Conservation (phyloP, 2,797 vertebrate species). For the Heterohyrax brucei region DNA sequence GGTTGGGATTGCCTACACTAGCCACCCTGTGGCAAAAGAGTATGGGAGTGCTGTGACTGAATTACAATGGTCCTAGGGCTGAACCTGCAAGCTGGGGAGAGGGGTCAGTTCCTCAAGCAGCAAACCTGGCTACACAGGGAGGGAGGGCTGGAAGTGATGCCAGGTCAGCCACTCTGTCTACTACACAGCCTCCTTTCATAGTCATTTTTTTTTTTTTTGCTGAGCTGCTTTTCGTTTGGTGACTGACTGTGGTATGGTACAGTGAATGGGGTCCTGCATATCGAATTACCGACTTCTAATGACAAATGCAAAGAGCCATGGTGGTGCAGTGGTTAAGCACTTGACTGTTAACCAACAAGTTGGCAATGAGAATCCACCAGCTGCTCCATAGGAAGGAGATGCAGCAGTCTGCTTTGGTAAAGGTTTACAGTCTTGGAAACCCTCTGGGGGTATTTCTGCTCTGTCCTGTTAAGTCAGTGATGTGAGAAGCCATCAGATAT, state of each 20-base stretch:
- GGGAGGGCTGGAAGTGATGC: background rate
- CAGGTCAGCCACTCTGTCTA: accelerated
- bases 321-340: no score
- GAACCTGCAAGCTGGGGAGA: background rate
- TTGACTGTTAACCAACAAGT: no score
- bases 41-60: background rate
- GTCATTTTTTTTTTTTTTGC: background rate
- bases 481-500: background rate
- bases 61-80: background rate
- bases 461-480: no score
- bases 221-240: slow-evolving; percentile 32
- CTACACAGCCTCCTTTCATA: background rate
- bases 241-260: background rate
- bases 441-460: no score
- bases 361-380: no score
- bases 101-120: background rate
- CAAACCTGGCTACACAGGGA: background rate
- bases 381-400: no score
- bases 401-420: no score
- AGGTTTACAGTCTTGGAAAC: no score
- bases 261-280: background rate
- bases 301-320: background rate
- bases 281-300: accelerated
- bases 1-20: background rate
- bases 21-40: background rate